Percentiles rank a stretch among this genome's conserved stretches.
Conservation (phyloP, 2,797 vertebrate genomes). For the Acanthiza pusilla region DNA sequence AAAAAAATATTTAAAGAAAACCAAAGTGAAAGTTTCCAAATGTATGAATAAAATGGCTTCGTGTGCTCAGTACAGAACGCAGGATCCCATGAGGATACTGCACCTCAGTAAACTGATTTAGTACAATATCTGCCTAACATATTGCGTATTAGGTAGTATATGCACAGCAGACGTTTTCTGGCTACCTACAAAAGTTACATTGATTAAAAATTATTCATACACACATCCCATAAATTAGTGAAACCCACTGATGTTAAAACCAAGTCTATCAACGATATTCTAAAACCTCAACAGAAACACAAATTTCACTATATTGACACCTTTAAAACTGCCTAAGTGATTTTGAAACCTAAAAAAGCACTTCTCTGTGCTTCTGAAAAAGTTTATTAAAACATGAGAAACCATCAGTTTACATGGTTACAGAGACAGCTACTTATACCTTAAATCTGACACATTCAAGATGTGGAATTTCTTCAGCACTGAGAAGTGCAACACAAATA, state of each 20-base stretch:
- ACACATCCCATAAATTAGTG: not conserved
- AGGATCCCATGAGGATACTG: not conserved
- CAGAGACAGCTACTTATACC: not conserved
- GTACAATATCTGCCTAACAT: not conserved
- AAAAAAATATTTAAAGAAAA: not conserved
- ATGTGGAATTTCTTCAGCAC: not conserved
- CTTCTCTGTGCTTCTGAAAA: not conserved
- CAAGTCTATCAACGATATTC: not conserved
- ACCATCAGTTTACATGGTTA: not conserved
- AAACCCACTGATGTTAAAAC: not conserved
- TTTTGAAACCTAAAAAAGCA: not conserved
- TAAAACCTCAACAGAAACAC: not conserved
- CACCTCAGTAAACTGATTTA: not conserved
- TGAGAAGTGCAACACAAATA: not conserved
- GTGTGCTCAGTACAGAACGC: not conserved
- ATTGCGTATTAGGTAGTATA: not conserved
- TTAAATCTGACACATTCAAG: not conserved
- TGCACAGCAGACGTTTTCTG: not conserved
- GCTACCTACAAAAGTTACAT: not conserved
- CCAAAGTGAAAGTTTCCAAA: not conserved
- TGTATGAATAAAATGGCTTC: not conserved
- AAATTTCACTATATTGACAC: not conserved
- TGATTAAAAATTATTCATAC: not conserved
- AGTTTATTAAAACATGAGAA: not conserved
- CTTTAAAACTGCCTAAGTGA: not conserved